These are phyloP conservation scores for Streptopelia turtur DNA, from an alignment of 2,797 vertebrate genomes.

Conservation along the genomic window DNA sequence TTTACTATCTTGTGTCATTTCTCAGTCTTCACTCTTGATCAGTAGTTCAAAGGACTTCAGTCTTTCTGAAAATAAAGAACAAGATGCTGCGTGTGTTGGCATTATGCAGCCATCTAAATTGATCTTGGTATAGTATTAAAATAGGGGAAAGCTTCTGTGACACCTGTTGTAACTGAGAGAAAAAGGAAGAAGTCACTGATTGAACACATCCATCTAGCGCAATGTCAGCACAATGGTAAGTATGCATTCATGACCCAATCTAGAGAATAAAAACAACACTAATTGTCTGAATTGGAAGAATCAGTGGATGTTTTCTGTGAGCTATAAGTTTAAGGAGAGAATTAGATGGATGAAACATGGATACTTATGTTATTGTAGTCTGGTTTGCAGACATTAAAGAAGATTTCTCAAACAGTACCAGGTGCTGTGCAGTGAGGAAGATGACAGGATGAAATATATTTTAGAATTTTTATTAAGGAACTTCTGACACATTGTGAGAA, in stretches of 20 bases:
- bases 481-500: background rate
- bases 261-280: background rate
- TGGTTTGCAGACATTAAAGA: background rate
- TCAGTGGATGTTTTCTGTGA: background rate
- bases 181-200: background rate
- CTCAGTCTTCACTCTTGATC: background rate
- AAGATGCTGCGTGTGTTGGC: background rate
- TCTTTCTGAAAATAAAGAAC: background rate
- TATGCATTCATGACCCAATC: background rate
- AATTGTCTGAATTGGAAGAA: conserved; percentile 2
- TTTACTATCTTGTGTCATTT: background rate
- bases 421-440: background rate
- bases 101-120: background rate
- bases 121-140: background rate
- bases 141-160: background rate
- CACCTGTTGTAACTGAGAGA: background rate
- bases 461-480: background rate
- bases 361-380: background rate
- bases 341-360: background rate
- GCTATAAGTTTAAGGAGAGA: background rate
- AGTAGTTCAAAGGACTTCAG: background rate
- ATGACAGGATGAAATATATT: background rate
- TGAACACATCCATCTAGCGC: background rate
- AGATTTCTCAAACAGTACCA: background rate
- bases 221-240: background rate